A percentile compares a stretch with the other conserved stretches of the same genome.
These are phyloP conservation scores for Thalassarche chlororhynchos DNA, from an alignment of 2,113 vertebrate genomes.

Conservation along the genomic window DNA sequence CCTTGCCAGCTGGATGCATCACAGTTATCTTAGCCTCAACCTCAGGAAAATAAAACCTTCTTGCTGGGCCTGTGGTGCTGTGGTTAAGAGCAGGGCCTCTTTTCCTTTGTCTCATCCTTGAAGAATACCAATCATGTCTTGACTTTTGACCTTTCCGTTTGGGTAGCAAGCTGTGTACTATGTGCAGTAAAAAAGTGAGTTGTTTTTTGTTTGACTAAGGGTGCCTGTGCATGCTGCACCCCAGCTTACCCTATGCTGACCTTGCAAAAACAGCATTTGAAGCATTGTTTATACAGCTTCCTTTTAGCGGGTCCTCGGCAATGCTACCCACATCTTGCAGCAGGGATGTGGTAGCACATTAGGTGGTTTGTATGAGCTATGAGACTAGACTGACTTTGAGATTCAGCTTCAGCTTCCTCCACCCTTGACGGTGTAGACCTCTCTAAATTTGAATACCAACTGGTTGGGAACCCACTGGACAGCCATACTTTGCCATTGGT, in stretches of 20 bases:
- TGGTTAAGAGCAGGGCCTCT: neutral
- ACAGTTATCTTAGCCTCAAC: constrained; percentile 22
- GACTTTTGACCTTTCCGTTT: neutral
- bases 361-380: neutral
- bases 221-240: neutral
- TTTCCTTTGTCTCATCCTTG: neutral
- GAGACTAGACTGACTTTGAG: neutral
- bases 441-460: neutral
- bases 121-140: neutral
- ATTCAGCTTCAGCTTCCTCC: neutral
- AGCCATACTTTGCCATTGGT: neutral
- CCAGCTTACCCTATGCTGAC: neutral
- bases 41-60: constrained; percentile 11
- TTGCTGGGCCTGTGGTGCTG: neutral
- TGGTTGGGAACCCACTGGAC: neutral
- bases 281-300: neutral
- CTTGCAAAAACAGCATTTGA: neutral
- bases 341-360: neutral
- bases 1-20: constrained; percentile 43
- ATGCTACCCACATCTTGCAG: neutral
- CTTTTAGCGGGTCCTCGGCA: neutral
- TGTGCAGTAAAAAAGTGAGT: neutral
- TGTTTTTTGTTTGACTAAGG: neutral
- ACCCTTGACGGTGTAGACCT: neutral
- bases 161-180: neutral